These are phyloP conservation scores for Thyatira batis DNA, from an alignment of 2,888 invertebrate genomes.

Conservation along the genomic window DNA sequence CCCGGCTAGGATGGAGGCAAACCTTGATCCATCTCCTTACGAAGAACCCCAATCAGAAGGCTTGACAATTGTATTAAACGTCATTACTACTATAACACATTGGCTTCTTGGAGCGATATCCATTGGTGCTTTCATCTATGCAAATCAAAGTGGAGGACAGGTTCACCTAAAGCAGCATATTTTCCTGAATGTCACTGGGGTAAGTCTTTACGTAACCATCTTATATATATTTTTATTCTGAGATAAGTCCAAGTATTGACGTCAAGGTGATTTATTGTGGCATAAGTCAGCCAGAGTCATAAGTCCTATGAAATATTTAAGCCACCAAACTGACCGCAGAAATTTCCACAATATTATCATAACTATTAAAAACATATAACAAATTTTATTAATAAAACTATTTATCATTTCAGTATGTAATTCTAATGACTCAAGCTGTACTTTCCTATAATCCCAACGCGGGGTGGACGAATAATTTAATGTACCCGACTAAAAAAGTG, in stretches of 20 bases:
- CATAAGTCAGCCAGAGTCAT: too few relatives aligned
- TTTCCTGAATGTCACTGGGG: conserved; percentile 55
- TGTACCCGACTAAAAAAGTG: conserved; percentile 40
- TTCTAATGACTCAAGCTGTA: conserved; percentile 58
- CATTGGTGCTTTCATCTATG: conserved; percentile 33
- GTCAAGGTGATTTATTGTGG: too few relatives aligned
- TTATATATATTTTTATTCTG: conserved; percentile 1
- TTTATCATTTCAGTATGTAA: conserved; percentile 52
- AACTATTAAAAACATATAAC: too few relatives aligned
- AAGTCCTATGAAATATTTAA: too few relatives aligned
- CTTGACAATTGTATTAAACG: conserved; percentile 33
- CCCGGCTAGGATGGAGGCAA: not conserved
- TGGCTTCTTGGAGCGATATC: conserved; percentile 41
- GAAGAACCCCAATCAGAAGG: conserved; percentile 11
- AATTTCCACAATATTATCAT: too few relatives aligned
- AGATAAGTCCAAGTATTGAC: not conserved
- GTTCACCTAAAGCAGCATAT: conserved; percentile 38
- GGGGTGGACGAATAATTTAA: conserved; percentile 47
- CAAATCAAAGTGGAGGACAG: conserved; percentile 8
- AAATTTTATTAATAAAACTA: too few relatives aligned
- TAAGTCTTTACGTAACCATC: conserved; percentile 35
- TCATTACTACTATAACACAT: conserved; percentile 40
- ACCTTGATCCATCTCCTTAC: conserved; percentile 2
- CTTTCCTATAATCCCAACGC: conserved; percentile 45
- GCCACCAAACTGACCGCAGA: too few relatives aligned